Evolutionary conservation across 2,797 vertebrate species (phyloP).

Genomic region (Oryzias dopingdopingensis): DNA sequence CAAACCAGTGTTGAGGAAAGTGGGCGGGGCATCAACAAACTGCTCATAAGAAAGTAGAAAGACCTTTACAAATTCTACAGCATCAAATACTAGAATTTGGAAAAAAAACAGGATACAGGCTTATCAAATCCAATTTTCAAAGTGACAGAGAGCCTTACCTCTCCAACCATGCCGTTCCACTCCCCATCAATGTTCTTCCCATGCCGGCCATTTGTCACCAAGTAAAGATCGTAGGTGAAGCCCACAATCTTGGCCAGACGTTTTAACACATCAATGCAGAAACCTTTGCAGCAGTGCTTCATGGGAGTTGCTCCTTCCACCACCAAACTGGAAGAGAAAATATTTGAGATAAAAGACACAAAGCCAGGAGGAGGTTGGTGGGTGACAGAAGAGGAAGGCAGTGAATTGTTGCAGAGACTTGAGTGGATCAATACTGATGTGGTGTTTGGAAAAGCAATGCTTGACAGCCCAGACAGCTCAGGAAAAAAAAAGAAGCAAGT

Average conservation of each 20-base stretch:
- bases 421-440: conserved; percentile 23
- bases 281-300: conserved; percentile 95
- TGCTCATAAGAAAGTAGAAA: background rate
- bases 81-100: no score
- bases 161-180: conserved; percentile 97
- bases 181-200: conserved; percentile 93
- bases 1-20: no score
- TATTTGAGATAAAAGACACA: conserved; percentile 4
- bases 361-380: background rate
- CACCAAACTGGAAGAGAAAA: conserved; percentile 55
- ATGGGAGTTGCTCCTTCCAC: conserved; percentile 73
- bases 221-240: conserved; percentile 95
- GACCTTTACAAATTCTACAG: no score
- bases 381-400: background rate
- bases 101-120: no score
- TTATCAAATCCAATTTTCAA: background rate
- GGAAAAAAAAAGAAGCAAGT: background rate
- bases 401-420: conserved; percentile 15
- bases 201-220: conserved; percentile 93
- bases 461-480: conserved; percentile 12
- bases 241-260: conserved; percentile 88
- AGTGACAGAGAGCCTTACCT: conserved; percentile 71
- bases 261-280: conserved; percentile 96
- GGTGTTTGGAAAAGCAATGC: conserved; percentile 10
- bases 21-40: no score